Conservation (phyloP, 2,888 invertebrate genomes). For the Pasiphila rectangulata region DNA sequence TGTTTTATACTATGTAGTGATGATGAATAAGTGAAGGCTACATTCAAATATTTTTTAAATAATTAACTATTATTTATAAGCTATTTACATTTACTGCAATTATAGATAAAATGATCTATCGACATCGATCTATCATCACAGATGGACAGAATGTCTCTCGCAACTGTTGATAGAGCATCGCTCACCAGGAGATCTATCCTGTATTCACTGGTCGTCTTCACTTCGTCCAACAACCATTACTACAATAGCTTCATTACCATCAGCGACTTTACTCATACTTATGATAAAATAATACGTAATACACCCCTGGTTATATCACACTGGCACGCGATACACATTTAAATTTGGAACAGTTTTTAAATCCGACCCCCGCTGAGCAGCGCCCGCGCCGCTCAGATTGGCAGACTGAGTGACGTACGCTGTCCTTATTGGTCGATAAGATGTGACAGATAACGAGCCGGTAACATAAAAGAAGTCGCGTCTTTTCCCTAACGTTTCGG, state of each 20-base stretch:
- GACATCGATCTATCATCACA: background rate
- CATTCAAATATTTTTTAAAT: too few species aligned
- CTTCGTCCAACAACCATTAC: too few species aligned
- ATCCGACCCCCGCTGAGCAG: conserved; percentile 71
- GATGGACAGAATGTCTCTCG: background rate
- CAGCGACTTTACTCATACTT: conserved; percentile 15
- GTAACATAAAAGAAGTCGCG: conserved; percentile 72
- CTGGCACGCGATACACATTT: conserved; percentile 66
- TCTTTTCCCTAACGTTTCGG: conserved; percentile 63
- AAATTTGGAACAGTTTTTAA: conserved; percentile 64
- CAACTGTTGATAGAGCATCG: background rate
- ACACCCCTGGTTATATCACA: conserved; percentile 55
- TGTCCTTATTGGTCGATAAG: conserved; percentile 79
- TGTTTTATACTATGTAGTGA: too few species aligned
- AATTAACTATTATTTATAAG: too few species aligned
- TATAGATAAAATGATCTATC: background rate
- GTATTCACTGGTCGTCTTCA: too few species aligned
- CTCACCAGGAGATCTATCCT: conserved; percentile 1
- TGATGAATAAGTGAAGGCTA: too few species aligned
- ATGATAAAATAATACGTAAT: conserved; percentile 24
- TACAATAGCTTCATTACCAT: conserved; percentile 27
- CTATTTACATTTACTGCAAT: too few species aligned
- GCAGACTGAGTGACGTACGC: conserved; percentile 78
- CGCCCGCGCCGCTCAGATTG: conserved; percentile 67
- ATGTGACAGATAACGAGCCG: conserved; percentile 75